These are phyloP conservation scores for Darevskia nairensis DNA, from an alignment of 2,797 vertebrate genomes.

Conservation along the genomic window DNA sequence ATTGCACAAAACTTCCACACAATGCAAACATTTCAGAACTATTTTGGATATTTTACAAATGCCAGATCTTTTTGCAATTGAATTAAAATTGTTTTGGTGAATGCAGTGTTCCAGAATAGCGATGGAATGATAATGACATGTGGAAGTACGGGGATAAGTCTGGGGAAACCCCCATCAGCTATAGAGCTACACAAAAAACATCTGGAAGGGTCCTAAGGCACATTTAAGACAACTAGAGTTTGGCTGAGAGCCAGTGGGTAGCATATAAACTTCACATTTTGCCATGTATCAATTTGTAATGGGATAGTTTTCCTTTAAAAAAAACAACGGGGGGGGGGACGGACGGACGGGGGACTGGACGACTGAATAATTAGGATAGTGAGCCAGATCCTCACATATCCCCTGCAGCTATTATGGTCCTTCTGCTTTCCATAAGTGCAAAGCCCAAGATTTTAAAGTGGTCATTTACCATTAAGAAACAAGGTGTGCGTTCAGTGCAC, in stretches of 20 bases:
- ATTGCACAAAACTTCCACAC: no score
- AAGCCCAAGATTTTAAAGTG: background rate
- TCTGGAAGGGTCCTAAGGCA: background rate
- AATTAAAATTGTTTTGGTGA: no score
- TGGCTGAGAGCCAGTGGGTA: background rate
- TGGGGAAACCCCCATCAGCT: no score
- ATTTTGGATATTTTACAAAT: no score
- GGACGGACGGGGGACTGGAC: no score
- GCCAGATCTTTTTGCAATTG: no score
- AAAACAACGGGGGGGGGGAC: no score
- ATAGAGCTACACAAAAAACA: no score
- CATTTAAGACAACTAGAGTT: background rate
- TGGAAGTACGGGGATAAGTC: no score
- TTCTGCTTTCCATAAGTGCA: background rate
- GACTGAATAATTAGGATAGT: background rate
- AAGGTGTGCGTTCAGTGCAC: background rate
- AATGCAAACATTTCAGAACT: no score
- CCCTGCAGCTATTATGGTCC: background rate
- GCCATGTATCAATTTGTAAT: background rate
- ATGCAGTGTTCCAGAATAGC: no score
- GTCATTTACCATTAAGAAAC: background rate
- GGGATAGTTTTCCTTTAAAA: background rate
- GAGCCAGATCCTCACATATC: background rate
- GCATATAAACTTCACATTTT: background rate
- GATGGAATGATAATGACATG: no score